Conservation (phyloP, 2,888 invertebrate species). For the Apotomis capreana region DNA sequence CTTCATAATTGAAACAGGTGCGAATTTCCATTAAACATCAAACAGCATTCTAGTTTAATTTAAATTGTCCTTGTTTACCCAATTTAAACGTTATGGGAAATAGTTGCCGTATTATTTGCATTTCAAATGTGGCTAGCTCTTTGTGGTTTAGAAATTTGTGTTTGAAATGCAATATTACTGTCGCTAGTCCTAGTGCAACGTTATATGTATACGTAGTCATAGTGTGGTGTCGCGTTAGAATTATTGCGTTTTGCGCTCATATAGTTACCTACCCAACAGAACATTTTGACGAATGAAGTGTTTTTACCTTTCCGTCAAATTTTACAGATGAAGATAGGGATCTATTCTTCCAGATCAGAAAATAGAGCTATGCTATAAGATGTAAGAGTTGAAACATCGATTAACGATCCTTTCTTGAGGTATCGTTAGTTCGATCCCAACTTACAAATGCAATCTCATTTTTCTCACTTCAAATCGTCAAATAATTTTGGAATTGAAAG, state of each 20-base stretch:
- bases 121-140: not conserved
- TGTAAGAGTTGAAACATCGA: too few species aligned
- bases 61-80: not conserved
- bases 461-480: not conserved
- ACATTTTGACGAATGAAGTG: too few species aligned
- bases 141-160: not conserved
- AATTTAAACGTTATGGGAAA: not conserved
- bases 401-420: too few species aligned
- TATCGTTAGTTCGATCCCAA: too few species aligned
- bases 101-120: not conserved
- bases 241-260: too few species aligned
- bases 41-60: not conserved
- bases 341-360: too few species aligned
- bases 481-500: not conserved
- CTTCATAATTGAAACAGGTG: constrained; percentile 19
- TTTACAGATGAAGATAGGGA: too few species aligned
- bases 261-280: too few species aligned
- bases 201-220: too few species aligned
- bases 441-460: not conserved
- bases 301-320: too few species aligned
- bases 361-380: too few species aligned
- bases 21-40: not conserved
- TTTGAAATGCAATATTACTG: not conserved
- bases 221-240: too few species aligned
- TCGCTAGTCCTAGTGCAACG: not conserved